phyloP scores from a whole-genome alignment of 1,140 invertebrate genomes.

The Drosophila tsacasi region DNA sequence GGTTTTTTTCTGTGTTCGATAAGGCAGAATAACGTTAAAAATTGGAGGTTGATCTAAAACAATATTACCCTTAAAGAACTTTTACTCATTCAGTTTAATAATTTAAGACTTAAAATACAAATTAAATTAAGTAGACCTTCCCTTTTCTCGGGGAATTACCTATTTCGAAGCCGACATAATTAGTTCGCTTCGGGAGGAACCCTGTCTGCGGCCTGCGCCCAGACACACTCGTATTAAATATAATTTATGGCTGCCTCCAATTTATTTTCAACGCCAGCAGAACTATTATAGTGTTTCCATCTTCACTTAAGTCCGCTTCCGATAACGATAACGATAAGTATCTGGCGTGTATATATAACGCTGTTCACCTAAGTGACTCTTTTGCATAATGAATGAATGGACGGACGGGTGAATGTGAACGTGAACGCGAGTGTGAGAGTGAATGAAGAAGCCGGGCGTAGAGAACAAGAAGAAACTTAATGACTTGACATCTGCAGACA shows the following conservation, averaged over 20 bases:
- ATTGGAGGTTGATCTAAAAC: background rate
- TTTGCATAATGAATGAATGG: slow-evolving; percentile 55
- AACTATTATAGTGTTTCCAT: slow-evolving; percentile 44
- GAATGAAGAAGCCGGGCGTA: slow-evolving; percentile 22
- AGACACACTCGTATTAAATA: slow-evolving; percentile 24
- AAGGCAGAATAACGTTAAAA: background rate
- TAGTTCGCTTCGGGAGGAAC: background rate
- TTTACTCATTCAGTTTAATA: background rate
- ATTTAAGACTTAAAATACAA: background rate
- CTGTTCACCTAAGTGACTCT: slow-evolving; percentile 57
- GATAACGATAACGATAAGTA: slow-evolving; percentile 52
- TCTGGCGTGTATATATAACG: slow-evolving; percentile 34
- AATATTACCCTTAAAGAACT: background rate
- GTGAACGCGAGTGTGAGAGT: background rate
- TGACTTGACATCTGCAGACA: slow-evolving; percentile 74
- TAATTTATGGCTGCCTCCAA: slow-evolving; percentile 32
- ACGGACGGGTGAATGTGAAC: slow-evolving; percentile 1
- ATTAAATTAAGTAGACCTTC: background rate
- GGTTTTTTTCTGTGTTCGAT: background rate
- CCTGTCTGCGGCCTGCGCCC: background rate
- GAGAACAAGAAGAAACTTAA: slow-evolving; percentile 55
- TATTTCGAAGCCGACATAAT: background rate
- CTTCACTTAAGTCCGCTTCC: slow-evolving; percentile 48
- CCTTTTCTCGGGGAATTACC: background rate
- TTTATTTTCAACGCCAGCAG: slow-evolving; percentile 33